Percentiles rank a stretch among this genome's conserved stretches.
Conservation (phyloP, 2,888 invertebrate species). For the Eupeodes latifasciatus region DNA sequence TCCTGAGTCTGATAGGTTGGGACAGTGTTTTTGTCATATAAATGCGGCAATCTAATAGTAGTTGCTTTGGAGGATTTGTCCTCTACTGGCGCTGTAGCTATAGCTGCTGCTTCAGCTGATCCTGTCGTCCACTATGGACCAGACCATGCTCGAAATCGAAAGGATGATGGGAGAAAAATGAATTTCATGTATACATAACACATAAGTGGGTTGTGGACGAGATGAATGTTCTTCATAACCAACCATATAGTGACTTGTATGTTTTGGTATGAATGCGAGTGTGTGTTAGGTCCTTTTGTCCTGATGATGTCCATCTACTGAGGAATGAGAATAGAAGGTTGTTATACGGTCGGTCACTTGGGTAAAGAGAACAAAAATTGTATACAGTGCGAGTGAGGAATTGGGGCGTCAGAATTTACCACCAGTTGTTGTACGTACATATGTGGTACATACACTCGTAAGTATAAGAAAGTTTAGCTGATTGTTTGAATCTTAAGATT, state of each 20-base stretch:
- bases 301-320: constrained; percentile 9
- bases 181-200: constrained; percentile 35
- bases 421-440: background rate
- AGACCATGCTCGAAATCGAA: constrained; percentile 7
- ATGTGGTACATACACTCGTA: background rate
- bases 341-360: constrained; percentile 72
- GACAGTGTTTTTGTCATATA: constrained; percentile 71
- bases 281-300: constrained; percentile 59
- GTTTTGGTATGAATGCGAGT: background rate
- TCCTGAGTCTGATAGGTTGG: constrained; percentile 44
- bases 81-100: constrained; percentile 15
- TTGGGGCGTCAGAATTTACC: constrained; percentile 43
- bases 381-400: constrained; percentile 22
- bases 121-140: constrained; percentile 45
- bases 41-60: constrained; percentile 65
- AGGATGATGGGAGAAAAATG: constrained; percentile 67
- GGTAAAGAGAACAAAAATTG: constrained; percentile 40
- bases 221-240: constrained; percentile 66
- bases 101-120: constrained; percentile 38
- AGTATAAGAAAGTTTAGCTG: constrained; percentile 25
- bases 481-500: constrained; percentile 21
- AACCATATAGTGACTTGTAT: too few relatives aligned
- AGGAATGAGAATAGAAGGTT: constrained; percentile 49
- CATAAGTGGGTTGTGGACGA: constrained; percentile 46
- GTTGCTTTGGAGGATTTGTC: constrained; percentile 57